These are phyloP conservation scores for Caenorhabditis briggsae DNA, from an alignment of 1,140 invertebrate genomes.

Conservation along the genomic window DNA sequence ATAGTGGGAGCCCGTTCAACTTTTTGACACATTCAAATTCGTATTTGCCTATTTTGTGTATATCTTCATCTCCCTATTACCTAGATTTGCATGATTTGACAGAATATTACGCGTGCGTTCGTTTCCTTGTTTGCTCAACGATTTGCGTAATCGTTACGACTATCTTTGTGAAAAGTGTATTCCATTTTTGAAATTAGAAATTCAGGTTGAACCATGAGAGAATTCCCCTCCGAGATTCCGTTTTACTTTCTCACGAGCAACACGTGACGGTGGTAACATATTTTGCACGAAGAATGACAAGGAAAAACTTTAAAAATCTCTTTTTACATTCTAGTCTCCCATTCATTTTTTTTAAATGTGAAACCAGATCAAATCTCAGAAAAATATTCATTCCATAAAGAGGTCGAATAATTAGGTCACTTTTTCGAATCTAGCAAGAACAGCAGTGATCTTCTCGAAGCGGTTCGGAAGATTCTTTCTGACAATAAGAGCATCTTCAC, in stretches of 20 bases:
- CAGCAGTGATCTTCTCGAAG: constrained; percentile 15
- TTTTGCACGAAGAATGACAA: background rate
- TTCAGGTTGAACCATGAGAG: no score
- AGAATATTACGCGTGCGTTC: constrained; percentile 26
- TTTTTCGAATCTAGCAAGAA: constrained; percentile 23
- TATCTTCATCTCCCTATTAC: constrained; percentile 18
- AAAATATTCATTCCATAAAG: background rate
- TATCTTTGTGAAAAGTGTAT: background rate
- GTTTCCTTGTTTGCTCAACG: constrained; percentile 3
- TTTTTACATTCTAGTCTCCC: no score
- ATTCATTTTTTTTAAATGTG: no score
- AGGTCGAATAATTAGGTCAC: background rate
- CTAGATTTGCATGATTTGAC: background rate
- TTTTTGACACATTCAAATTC: constrained; percentile 25
- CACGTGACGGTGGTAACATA: background rate
- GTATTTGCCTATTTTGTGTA: constrained; percentile 15
- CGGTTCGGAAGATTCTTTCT: constrained; percentile 32
- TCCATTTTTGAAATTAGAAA: background rate
- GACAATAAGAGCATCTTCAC: constrained; percentile 17
- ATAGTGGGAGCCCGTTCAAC: background rate
- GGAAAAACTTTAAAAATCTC: no score
- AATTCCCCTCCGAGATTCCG: background rate
- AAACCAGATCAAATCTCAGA: background rate
- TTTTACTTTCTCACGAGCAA: background rate
- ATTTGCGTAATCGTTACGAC: constrained; percentile 25